phyloP scores from a whole-genome alignment of 2,113 vertebrate genomes.

The Scophthalmus maximus region DNA sequence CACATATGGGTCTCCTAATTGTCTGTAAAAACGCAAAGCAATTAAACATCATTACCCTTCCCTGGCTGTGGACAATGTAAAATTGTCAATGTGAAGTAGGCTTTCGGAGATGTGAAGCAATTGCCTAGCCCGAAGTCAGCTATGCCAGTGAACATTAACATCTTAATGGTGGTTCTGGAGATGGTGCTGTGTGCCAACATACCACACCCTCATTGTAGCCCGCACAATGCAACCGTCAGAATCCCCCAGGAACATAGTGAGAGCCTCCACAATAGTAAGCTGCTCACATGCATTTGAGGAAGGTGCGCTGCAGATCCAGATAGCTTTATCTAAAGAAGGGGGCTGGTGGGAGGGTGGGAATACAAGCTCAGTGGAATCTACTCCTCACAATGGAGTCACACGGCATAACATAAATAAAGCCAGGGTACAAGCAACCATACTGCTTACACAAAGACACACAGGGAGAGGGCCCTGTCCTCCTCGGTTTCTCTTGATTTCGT shows the following conservation, averaged over 20 bases:
- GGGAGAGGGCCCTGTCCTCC: constrained; percentile 46
- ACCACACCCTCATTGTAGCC: constrained; percentile 67
- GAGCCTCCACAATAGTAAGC: constrained; percentile 62
- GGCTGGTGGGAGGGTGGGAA: constrained; percentile 55
- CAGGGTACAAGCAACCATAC: constrained; percentile 59
- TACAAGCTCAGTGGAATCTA: constrained; percentile 66
- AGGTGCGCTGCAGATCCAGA: constrained; percentile 67
- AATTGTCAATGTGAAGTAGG: background rate
- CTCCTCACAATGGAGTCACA: constrained; percentile 76
- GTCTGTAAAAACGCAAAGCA: background rate
- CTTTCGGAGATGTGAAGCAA: constrained; percentile 19
- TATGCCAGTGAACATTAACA: constrained; percentile 47
- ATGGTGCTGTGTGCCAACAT: constrained; percentile 47
- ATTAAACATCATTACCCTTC: background rate
- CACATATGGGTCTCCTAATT: background rate
- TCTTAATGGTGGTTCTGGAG: constrained; percentile 57
- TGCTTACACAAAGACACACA: constrained; percentile 58
- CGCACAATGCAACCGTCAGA: constrained; percentile 68
- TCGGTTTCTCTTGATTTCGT: constrained; percentile 50
- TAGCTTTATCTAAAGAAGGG: constrained; percentile 71
- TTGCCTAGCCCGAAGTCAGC: constrained; percentile 13
- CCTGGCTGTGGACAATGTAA: background rate
- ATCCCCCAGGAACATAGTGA: constrained; percentile 50
- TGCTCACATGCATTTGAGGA: constrained; percentile 58
- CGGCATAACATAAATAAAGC: constrained; percentile 74